Percentiles rank a stretch among this genome's conserved stretches.
These are phyloP conservation scores for Oreotrochilus melanogaster DNA, from an alignment of 2,113 vertebrate genomes.

Conservation along the genomic window DNA sequence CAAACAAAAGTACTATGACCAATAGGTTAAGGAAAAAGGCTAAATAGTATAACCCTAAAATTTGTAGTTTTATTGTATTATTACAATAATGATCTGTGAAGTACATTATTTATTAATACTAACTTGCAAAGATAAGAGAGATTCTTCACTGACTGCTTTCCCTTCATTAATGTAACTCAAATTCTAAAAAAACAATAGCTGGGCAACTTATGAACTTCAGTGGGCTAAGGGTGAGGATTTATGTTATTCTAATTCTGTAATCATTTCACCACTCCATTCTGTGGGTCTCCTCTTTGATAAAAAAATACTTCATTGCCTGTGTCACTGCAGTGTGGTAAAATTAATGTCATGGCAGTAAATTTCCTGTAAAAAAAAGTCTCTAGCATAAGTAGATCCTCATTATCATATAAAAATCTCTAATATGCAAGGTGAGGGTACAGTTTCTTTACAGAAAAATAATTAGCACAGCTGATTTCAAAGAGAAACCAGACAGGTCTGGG, in stretches of 20 bases:
- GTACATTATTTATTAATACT: neutral
- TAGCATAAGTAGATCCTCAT: neutral
- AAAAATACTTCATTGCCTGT: fast-evolving
- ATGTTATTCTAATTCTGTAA: neutral
- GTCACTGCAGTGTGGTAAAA: neutral
- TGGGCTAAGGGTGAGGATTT: neutral
- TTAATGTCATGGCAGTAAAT: neutral
- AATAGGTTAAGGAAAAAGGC: neutral
- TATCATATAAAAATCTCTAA: neutral
- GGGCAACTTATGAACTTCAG: neutral
- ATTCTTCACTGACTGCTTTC: neutral
- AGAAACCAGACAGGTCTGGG: neutral
- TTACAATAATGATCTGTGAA: neutral
- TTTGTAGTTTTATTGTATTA: neutral
- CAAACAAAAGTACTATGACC: neutral
- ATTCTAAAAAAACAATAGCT: fast-evolving
- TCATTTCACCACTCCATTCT: neutral
- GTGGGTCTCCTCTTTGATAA: neutral
- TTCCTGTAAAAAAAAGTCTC: neutral
- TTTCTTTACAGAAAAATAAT: neutral
- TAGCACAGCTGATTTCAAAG: neutral
- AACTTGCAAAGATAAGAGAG: neutral
- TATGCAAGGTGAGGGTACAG: neutral
- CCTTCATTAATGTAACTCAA: neutral
- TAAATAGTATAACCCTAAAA: neutral